Evolutionary conservation across 2,113 vertebrate genomes (phyloP), one percentile per base, ranked within the genome.

Genomic region (Ornithorhynchus anatinus): DNA sequence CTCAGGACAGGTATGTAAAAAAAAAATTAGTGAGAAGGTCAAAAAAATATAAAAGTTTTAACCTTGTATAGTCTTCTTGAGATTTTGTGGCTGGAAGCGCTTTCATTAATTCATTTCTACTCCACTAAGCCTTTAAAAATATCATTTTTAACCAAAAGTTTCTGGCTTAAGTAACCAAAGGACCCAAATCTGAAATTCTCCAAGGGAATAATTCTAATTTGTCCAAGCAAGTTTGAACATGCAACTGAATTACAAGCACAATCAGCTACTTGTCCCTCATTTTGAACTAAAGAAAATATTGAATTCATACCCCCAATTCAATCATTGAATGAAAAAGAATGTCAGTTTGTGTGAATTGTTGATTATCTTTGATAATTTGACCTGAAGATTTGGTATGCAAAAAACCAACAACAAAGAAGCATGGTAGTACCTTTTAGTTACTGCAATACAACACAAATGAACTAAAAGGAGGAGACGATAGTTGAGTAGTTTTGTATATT

Each of bases 11-110:
- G 23, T 52, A 50, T 38, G 27, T 48, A 45, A 14, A 37, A 69
- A 69, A 64, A 53, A 14, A 31, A 32, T 27, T 25, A n/a, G n/a
- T n/a, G 7, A 35, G 5, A 16, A 68, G 45, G 13, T 73, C 23
- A 40, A 69, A 59, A 66, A 85, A 88, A 73, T 74, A 78, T 0
- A 42, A 82, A 77, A 33, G 69, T 44, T 72, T 82, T 35, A 66
- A 79, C 53, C 39, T 68, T 37, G 57, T 33, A 6, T 45, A 57
- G 54, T 17, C 72, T 59, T 59, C 64, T 87, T 82, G 77, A 72
- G 22, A 35, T 47, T 32, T 60, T 23, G 27, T 71, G 77, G 63
- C 45, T 80, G 45, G 88, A 84, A 89, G 51, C 27, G 27, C 67
- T 64, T 78, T 70, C 58, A 53, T 54, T 50, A 32, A 6, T 51